Evolutionary conservation across 2,888 invertebrate genomes (phyloP).

Genomic region (Aricia artaxerxes): DNA sequence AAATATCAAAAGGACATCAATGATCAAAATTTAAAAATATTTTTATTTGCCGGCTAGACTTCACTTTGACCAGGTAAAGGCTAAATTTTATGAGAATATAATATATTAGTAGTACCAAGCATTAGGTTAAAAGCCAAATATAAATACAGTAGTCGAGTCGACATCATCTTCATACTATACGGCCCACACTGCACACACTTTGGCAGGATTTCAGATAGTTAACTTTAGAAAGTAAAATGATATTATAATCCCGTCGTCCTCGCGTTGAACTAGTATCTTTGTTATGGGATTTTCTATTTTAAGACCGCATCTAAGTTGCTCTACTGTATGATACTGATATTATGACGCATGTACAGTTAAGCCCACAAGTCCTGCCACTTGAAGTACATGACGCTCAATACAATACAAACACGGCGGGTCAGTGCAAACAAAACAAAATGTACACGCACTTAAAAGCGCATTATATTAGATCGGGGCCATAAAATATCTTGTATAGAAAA

Average conservation of each 20-base stretch:
- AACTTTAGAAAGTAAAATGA: no score
- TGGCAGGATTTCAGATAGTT: no score
- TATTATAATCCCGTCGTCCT: no score
- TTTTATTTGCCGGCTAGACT: background rate
- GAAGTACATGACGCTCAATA: conserved; percentile 44
- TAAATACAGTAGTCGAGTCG: no score
- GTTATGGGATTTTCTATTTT: background rate
- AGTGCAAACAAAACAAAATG: conserved; percentile 57
- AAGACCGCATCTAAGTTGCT: background rate
- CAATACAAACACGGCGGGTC: conserved; percentile 55
- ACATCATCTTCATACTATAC: no score
- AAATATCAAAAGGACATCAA: background rate
- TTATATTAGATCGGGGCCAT: conserved; percentile 42
- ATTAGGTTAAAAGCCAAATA: no score
- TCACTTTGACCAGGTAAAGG: no score
- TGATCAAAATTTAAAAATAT: background rate
- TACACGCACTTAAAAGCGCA: conserved; percentile 59
- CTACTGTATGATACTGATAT: background rate
- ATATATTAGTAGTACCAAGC: no score
- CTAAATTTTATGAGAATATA: no score
- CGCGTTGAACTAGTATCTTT: no score
- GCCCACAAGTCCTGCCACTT: conserved; percentile 44
- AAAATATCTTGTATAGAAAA: conserved; percentile 44
- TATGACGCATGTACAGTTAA: conserved; percentile 39
- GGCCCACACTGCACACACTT: no score